phyloP scores from a whole-genome alignment of 2,888 invertebrate species.

The Girardia tigrina region DNA sequence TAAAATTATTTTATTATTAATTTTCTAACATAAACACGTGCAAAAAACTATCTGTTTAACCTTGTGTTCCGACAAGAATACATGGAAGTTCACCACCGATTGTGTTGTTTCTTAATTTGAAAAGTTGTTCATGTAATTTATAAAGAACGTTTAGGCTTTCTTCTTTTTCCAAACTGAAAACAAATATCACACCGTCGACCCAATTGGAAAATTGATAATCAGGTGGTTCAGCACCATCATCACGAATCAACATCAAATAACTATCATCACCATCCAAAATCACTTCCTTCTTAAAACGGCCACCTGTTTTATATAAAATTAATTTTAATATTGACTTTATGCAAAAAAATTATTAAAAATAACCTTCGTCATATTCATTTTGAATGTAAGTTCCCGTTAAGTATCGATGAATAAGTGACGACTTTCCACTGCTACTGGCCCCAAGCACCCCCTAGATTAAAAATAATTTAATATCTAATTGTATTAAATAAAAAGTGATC shows the following conservation, averaged over 20 bases:
- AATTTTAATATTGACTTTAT: too few relatives aligned
- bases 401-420: conserved; percentile 89
- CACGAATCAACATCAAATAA: conserved; percentile 81
- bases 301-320: conserved; percentile 47
- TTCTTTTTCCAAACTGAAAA: conserved; percentile 91
- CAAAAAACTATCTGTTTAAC: too few relatives aligned
- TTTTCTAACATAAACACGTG: too few relatives aligned
- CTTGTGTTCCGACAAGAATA: conserved; percentile 91
- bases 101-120: conserved; percentile 65
- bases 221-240: conserved; percentile 84
- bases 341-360: conserved; percentile 31
- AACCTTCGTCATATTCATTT: conserved; percentile 85
- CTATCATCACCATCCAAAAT: conserved; percentile 76
- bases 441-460: conserved; percentile 67
- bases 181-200: conserved; percentile 96
- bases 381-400: conserved; percentile 93
- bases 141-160: conserved; percentile 86
- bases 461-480: neutral
- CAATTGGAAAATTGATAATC: conserved; percentile 85
- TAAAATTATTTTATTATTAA: too few relatives aligned
- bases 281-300: conserved; percentile 94
- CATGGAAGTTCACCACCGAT: conserved; percentile 73
- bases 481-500: too few relatives aligned
- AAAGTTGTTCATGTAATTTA: conserved; percentile 89
- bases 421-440: conserved; percentile 83